Conservation (phyloP, 1,140 invertebrate genomes). For the Leptinotarsa defecta region DNA sequence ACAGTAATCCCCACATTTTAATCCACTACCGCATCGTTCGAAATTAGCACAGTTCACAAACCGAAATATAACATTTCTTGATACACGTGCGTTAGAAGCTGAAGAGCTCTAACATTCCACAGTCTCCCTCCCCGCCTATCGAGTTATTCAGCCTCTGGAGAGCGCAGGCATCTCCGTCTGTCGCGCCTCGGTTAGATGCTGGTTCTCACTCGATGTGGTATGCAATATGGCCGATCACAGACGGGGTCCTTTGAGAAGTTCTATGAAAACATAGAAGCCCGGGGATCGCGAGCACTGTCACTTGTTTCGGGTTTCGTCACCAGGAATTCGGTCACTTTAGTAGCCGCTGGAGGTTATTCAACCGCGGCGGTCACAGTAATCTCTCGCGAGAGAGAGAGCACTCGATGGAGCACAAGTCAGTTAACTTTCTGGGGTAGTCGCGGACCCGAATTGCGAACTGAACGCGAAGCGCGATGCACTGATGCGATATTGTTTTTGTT, state of each 20-base stretch:
- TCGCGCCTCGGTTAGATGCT: slow-evolving; percentile 16
- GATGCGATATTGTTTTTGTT: slow-evolving; percentile 2
- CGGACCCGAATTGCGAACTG: background rate
- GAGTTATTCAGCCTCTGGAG: slow-evolving; percentile 52
- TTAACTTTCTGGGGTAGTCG: slow-evolving; percentile 5
- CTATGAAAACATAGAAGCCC: slow-evolving; percentile 31
- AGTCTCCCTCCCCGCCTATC: slow-evolving; percentile 51
- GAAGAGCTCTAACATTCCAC: slow-evolving; percentile 54
- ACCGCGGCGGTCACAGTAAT: background rate
- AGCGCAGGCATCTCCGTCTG: slow-evolving; percentile 39
- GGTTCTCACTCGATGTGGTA: slow-evolving; percentile 57
- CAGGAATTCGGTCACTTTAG: background rate
- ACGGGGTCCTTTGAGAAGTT: slow-evolving; percentile 43
- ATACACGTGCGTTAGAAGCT: slow-evolving; percentile 46
- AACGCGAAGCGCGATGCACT: background rate
- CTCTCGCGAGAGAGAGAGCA: background rate
- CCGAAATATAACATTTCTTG: slow-evolving; percentile 41
- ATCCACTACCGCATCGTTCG: slow-evolving; percentile 12
- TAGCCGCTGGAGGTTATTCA: background rate
- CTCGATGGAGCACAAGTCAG: background rate
- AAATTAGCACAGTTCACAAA: slow-evolving; percentile 7
- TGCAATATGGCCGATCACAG: slow-evolving; percentile 56
- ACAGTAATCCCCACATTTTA: slow-evolving; percentile 23
- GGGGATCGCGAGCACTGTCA: slow-evolving; percentile 16
- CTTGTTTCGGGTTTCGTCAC: slow-evolving; percentile 2